These are phyloP conservation scores for Macaca mulatta DNA, from an alignment of 2,113 vertebrate genomes.

Conservation along the genomic window DNA sequence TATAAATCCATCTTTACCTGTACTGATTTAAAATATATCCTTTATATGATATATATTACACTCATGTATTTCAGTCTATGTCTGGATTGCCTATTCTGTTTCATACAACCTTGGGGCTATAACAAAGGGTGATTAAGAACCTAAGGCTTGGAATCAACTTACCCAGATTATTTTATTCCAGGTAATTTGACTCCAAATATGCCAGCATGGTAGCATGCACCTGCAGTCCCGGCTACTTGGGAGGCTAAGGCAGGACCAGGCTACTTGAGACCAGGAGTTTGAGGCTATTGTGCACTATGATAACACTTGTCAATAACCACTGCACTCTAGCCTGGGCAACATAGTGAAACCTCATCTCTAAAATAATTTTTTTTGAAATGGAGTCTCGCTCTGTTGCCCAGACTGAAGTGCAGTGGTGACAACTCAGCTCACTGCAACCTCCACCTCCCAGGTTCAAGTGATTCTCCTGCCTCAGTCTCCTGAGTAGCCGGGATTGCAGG, in stretches of 20 bases:
- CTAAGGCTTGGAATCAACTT: not conserved
- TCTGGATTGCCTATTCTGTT: slow-evolving; percentile 12
- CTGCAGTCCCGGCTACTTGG: not conserved
- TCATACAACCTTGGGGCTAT: not conserved
- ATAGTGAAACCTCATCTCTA: not conserved
- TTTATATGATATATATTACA: not conserved
- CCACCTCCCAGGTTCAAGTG: no score
- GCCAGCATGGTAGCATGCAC: not conserved
- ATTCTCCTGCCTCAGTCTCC: no score
- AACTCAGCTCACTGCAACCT: no score
- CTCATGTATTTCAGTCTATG: not conserved
- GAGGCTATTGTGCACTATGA: not conserved
- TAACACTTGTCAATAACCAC: not conserved
- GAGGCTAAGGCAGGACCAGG: not conserved
- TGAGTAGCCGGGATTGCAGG: no score
- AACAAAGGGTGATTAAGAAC: not conserved
- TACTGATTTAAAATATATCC: not conserved
- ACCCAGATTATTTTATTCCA: not conserved
- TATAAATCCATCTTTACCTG: slow-evolving; percentile 22
- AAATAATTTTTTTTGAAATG: not conserved
- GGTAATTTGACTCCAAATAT: not conserved
- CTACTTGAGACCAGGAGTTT: not conserved
- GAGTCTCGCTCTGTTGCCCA: no score
- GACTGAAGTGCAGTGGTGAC: no score
- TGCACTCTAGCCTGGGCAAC: not conserved